Evolutionary conservation across 2,113 vertebrate genomes (phyloP), one percentile per base, ranked within the genome.

Genomic region (Oncorhynchus kisutch): DNA sequence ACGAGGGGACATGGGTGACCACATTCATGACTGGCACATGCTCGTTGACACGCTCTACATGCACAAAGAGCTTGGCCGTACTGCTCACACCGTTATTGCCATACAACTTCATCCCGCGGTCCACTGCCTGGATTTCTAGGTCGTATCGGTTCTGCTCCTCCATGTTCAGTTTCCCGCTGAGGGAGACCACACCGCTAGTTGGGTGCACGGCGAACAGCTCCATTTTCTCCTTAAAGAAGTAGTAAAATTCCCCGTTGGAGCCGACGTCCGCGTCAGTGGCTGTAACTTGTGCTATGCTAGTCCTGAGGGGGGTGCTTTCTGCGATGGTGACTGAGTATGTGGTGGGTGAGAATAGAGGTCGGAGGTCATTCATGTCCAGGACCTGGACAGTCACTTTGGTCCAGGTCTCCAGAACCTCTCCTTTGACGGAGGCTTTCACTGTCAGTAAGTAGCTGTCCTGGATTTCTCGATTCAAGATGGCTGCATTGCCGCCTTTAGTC

Each of bases 161-260:
- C 0, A 94, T 92, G 70, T 98, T 95, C 64, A 99, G 89, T 25
- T 94, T 94, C 7, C 97, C 98, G 7, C 97, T 98, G 67, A 99
- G 91, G 16, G 96, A 97, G 77, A 99, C 95, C 20, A 99, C 93
- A 7, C 98, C 98, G 27, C 97, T 99, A 0, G 97, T 98, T 60
- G 98, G 98, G 82, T 99, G 97, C 69, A 99, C 97, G 2, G 96
- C 95, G 87, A 99, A 99, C 12, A 97, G 91, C 70, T 99, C 98
- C 64, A 96, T 95, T 91, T 95, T 96, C 80, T 93, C 96, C 87
- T 98, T 99, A 82, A 99, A 98, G 89, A 97, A 99, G 81, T 99
- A 99, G 90, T 99, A 99, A 92, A 99, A 99, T 88, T 99, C 97
- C 70, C 98, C 98, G 34, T 99, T 99, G 80, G 97, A 98, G 80